Base-by-base conservation (phyloP, 2,797 vertebrate species). In the Acestrorhynchus altus region DNA sequence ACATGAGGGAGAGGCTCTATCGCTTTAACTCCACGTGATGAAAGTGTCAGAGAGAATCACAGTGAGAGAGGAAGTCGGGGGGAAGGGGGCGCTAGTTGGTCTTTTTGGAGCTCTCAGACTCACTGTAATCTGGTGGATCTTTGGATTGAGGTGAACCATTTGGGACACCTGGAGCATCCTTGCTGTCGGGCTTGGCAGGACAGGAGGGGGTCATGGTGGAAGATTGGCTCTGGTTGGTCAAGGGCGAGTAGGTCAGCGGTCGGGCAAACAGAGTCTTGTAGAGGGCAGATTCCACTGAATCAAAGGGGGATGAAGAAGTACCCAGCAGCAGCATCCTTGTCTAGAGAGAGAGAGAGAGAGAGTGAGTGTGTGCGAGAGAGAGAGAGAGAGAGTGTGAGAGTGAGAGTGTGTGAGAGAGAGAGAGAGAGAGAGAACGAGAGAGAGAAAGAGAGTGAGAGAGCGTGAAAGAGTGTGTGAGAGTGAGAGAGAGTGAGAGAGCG, bases 321-420 rank as follows among this genome's bases (percentile, higher is more conserved):
- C 91, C 89, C 5, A 92, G 94, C 83, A 96, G 81, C 93, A 96
- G 96, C 95, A 96, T 96, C 83, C 92, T 91, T n/a, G 93, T 84
- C 97, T 96, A 15, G 54, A 57, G 54, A 57, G 54, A 57, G 54
- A 28, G 12, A 57, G 22, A 26, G 54, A 26, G 49, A 52, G 49
- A 9, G 49, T 1, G 49, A 52, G 6, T 40, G 39, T 40, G 9
- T 4, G 9, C 4, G 47, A 18, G n/a, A 8, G n/a, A n/a, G 18
- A 52, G 49, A n/a, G 54, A 13, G 24, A 28, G 54, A 26, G 24
- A n/a, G 4, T 54, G 54, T 4, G 22, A 26, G 22, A 56, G 22
- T 3, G 22, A 26, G 8, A 8, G 11, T 12, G 16, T 9, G n/a
- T 8, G 22, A 6, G 24, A 26, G 24, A 22, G 15, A 13, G 9